Evolutionary conservation across 2,888 invertebrate species (phyloP), one percentile per base, ranked within the genome.

Genomic region (Cataglyphis altisquamis): DNA sequence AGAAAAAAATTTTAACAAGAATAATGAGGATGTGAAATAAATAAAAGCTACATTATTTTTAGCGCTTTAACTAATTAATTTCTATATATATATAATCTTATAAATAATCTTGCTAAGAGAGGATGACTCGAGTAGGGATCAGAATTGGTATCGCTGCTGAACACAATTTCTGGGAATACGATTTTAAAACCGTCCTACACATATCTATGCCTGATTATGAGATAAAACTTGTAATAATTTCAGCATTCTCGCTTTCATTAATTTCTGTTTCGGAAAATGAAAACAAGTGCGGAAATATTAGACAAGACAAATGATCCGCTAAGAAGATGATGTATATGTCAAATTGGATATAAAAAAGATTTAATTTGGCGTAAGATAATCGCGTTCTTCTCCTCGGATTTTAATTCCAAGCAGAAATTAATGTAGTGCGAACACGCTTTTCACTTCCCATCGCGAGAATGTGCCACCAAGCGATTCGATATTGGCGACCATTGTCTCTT

Each of bases 371-470:
- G 78, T 80, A 32, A 80, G 72, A 36, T 60, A 72, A 80, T 72
- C 60, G 45, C 32, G 60, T 72, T 55, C 52, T 62, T 29, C 60
- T 32, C 6, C 6, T 18, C 32, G 78, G 32, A 70, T 36, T 80
- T 80, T 80, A 80, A 80, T 80, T 68, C 45, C 72, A 70, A 80
- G 72, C 72, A 72, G 78, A 80, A 72, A 80, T 72, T 80, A 72
- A 80, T 80, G 78, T 80, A 72, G 78, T 60, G 78, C 72, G 60
- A 80, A 72, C 36, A 41, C 60, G 45, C 32, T 72, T 72, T 45
- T 70, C 78, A 72, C 72, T 80, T 80, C 32, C 78, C 52, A 21
- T 62, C 55, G 62, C 63, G 41, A 29, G 63, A 63, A 77, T 63
- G 63, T 77, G 75, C 45, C 32, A 66, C 32, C 82, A 63, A 64